These are phyloP conservation scores for western clawed frog (Xenopus tropicalis) DNA, from an alignment of 2,113 vertebrate species.

Conservation along the genomic window DNA sequence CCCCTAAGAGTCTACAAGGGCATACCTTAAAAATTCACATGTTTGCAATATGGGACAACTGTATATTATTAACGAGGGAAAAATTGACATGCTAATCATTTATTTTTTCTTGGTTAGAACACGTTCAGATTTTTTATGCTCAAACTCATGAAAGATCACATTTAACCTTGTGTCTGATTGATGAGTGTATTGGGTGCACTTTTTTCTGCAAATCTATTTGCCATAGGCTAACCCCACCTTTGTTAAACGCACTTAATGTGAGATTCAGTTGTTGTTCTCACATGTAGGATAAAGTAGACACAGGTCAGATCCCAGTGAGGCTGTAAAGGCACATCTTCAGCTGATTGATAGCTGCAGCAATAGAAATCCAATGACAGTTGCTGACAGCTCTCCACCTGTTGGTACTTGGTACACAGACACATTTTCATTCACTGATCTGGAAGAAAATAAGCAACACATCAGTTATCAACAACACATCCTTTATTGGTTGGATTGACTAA, in stretches of 20 bases:
- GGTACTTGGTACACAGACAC: slow-evolving; percentile 1
- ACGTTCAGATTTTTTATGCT: no score
- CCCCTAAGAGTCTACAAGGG: no score
- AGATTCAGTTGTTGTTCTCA: not conserved
- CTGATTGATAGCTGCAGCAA: not conserved
- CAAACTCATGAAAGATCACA: no score
- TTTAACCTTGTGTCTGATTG: no score
- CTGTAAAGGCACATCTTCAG: not conserved
- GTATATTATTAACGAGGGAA: no score
- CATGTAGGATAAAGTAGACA: not conserved
- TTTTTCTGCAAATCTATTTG: not conserved
- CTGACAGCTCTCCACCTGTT: not conserved
- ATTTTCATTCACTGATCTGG: not conserved
- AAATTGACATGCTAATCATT: no score
- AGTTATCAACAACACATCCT: not conserved
- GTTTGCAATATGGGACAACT: no score
- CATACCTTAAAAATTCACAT: no score
- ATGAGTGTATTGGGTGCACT: not conserved
- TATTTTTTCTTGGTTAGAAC: no score
- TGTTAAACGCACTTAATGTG: not conserved
- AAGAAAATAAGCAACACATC: not conserved
- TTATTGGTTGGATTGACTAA: not conserved
- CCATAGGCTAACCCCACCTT: not conserved
- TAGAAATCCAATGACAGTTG: not conserved
- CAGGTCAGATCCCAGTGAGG: slow-evolving; percentile 1